Base-by-base conservation (phyloP, 2,888 invertebrate genomes). In the Plagodis dolabraria region DNA sequence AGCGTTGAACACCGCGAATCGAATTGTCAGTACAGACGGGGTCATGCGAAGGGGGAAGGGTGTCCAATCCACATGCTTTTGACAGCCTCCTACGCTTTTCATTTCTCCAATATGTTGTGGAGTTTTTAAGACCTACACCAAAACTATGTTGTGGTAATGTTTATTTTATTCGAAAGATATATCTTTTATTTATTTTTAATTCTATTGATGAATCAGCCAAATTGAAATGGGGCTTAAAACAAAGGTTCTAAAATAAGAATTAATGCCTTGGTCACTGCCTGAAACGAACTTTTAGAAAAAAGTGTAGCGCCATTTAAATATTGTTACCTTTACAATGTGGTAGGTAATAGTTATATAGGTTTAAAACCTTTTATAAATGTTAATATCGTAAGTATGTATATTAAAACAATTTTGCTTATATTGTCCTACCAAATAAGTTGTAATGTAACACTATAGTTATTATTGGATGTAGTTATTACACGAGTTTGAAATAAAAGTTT, bases 261-360 rank as follows among this genome's bases (percentile, higher is more conserved):
- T 6, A 11, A 36, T 48, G 54, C 48, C 48, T 44, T 49, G 10
- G 50, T 50, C 50, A 50, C 50, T 34, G 46, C 34, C 50, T 50
- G 40, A 50, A 34, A 12, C 33, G 38, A 40, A 40, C 46, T 36
- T 50, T 34, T 51, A 12, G 35, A 10, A 34, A 33, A 56, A 35
- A 42, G 56, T 50, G 38, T 34, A 33, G 56, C 45, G 40, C 56
- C 50, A 50, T 45, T 35, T 8, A 48, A 69, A 70, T 56, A 57
- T 55, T 62, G 61, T 75, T 67, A 67, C 33, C 52, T 68, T 69
- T 67, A 64, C 60, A 68, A 65, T 61, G 65, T 71, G 11, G 68
- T 72, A 64, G 66, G 70, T 72, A 61, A 63, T 58, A 70, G 79
- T 70, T 77, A 76, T 67, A 77, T 67, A 66, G 78, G 75, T 78